Base-by-base conservation (phyloP, 1,140 invertebrate genomes). In the Helicoverpa armigera region DNA sequence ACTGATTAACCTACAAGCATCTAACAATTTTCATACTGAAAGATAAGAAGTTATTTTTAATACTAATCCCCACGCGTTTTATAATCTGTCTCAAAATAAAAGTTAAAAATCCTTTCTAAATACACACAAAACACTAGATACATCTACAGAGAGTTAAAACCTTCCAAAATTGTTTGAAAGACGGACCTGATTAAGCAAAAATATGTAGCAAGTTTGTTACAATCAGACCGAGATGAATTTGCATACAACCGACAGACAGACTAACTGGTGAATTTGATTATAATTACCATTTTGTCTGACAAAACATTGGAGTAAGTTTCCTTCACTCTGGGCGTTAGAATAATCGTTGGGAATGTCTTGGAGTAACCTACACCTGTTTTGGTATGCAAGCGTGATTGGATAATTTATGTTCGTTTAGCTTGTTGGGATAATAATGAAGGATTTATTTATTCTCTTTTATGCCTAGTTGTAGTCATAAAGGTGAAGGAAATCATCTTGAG, bases 261-360 rank as follows among this genome's bases (percentile, higher is more conserved):
- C 50, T 14, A n/a, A 54, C 67, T 7, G 43, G 16, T 11, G 50
- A 77, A 67, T 77, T 77, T 65, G 75, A 77, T 77, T 67, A 65
- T 77, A 77, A 77, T 77, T 77, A 77, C 75, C 48, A 60, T 23
- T 12, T n/a, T 14, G 73, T 50, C 67, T 67, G 18, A 50, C 43
- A 58, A 63, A 75, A 75, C 56, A 75, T 75, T 75, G 60, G 12
- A 3, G 4, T n/a, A 60, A 60, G 72, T 75, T 61, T 74, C n/a
- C 31, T 10, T 54, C 14, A 43, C 35, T 43, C 7, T 51, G 43
- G n/a, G 10, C 43, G n/a, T 11, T 53, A 2, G 63, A 9, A 16
- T 67, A 23, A 23, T 12, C 11, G 16, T 13, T 69, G n/a, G 18
- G 10, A 51, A 50, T 70, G 67, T 69, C 14, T 31, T 35, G 0